phyloP scores from a whole-genome alignment of 2,888 invertebrate species.

The Lutraria lutraria region DNA sequence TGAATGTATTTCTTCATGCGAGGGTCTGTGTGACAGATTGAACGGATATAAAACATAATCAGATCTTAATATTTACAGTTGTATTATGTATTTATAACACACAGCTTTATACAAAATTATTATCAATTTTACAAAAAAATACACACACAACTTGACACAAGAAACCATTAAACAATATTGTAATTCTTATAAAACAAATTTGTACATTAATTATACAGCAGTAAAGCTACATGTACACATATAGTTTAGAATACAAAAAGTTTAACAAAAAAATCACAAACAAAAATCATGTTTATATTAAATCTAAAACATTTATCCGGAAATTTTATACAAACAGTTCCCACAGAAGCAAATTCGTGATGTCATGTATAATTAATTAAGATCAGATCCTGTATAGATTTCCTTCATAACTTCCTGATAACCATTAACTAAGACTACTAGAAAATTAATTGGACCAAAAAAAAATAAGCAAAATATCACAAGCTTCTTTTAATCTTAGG shows the following conservation, averaged over 20 bases:
- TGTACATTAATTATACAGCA: background rate
- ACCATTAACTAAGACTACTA: too few relatives aligned
- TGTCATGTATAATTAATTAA: too few relatives aligned
- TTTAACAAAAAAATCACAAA: background rate
- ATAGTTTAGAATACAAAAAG: background rate
- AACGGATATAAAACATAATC: background rate
- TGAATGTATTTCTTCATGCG: background rate
- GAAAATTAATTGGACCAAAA: too few relatives aligned
- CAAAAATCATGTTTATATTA: background rate
- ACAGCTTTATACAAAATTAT: background rate
- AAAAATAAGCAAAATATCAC: too few relatives aligned
- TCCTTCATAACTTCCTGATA: too few relatives aligned
- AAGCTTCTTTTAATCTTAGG: background rate
- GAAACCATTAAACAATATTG: background rate
- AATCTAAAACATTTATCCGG: too few relatives aligned
- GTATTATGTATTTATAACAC: background rate
- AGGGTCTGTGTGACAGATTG: background rate
- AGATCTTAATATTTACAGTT: background rate
- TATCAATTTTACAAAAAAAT: background rate
- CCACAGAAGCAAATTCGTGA: too few relatives aligned
- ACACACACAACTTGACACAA: background rate
- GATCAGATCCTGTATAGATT: too few relatives aligned
- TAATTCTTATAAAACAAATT: background rate
- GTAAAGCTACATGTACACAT: background rate
- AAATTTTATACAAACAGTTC: too few relatives aligned